A percentile compares a stretch with the other conserved stretches of the same genome.
Conservation (phyloP, 2,113 vertebrate genomes). For the Nymphicus hollandicus region DNA sequence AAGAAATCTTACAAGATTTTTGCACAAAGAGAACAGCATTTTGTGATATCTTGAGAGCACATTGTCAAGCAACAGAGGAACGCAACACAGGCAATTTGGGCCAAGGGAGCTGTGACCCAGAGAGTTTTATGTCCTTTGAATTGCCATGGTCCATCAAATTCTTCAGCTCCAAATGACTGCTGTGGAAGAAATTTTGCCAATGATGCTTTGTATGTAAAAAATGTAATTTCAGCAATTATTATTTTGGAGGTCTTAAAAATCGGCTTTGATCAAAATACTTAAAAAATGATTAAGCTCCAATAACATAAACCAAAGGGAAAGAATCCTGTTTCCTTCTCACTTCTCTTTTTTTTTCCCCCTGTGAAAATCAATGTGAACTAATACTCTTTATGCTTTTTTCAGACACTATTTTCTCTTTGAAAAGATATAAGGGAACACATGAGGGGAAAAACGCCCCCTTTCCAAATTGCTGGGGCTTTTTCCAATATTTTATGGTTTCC, state of each 20-base stretch:
- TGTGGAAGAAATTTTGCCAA: neutral
- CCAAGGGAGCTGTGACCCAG: neutral
- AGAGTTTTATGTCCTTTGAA: neutral
- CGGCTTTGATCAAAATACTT: neutral
- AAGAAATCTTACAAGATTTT: neutral
- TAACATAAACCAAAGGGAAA: neutral
- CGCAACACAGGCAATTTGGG: neutral
- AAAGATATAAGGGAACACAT: neutral
- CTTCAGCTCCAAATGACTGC: neutral
- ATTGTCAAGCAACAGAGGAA: neutral
- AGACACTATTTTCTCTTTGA: neutral
- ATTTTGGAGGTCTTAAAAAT: neutral
- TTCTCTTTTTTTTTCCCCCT: neutral
- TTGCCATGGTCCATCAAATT: neutral
- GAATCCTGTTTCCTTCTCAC: neutral
- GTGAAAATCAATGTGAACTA: neutral
- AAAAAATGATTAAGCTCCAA: neutral
- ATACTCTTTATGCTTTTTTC: neutral
- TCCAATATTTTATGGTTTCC: neutral
- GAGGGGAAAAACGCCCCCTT: neutral
- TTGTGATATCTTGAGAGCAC: neutral
- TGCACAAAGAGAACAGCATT: neutral
- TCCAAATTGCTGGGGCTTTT: neutral
- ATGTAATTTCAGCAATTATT: constrained; percentile 3
- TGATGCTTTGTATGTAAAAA: neutral